Conservation (phyloP, 2,888 invertebrate species). For the Netelia inedita region DNA sequence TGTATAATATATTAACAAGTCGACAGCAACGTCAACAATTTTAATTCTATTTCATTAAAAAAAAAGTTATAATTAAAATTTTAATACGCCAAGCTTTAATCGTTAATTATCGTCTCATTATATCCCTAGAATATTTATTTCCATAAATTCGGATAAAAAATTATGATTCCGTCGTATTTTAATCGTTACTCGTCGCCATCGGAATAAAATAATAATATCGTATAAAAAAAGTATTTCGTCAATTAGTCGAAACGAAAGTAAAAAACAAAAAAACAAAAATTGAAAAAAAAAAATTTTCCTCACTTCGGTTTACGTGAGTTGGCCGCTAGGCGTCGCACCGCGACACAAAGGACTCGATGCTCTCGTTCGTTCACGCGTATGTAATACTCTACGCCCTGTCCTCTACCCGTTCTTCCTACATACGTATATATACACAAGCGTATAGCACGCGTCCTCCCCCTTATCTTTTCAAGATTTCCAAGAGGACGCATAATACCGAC, state of each 20-base stretch:
- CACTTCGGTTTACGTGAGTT: background rate
- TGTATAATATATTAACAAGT: background rate
- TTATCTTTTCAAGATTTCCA: conserved; percentile 66
- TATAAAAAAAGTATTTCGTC: too few relatives aligned
- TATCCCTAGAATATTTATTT: too few relatives aligned
- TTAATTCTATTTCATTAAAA: background rate
- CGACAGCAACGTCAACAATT: background rate
- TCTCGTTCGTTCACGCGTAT: conserved; percentile 50
- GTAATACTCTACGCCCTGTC: conserved; percentile 34
- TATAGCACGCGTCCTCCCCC: conserved; percentile 31
- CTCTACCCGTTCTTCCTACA: conserved; percentile 1
- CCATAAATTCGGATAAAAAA: too few relatives aligned
- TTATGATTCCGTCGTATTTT: too few relatives aligned
- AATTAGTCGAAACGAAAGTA: too few relatives aligned
- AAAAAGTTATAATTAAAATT: too few relatives aligned
- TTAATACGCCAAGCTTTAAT: too few relatives aligned
- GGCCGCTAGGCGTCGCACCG: conserved; percentile 13
- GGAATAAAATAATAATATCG: too few relatives aligned
- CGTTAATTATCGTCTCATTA: too few relatives aligned
- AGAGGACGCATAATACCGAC: conserved; percentile 67
- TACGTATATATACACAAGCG: conserved; percentile 11
- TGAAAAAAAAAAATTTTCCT: too few relatives aligned
- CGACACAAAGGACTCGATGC: conserved; percentile 57
- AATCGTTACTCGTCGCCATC: too few relatives aligned
- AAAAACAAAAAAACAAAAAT: too few relatives aligned